phyloP scores from a whole-genome alignment of 2,888 invertebrate species.

The Epistrophella euchroma region DNA sequence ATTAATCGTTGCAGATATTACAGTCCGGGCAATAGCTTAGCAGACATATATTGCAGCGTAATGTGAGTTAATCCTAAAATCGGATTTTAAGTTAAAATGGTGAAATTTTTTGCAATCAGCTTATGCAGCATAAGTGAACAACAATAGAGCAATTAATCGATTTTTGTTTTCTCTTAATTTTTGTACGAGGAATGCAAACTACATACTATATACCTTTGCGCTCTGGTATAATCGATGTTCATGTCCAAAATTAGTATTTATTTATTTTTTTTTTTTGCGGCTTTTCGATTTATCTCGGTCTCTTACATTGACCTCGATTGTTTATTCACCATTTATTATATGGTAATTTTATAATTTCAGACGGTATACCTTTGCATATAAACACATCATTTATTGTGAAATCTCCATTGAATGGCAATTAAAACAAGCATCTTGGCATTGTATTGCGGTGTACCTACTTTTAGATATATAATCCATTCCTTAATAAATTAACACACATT shows the following conservation, averaged over 20 bases:
- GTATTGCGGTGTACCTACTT: conserved; percentile 30
- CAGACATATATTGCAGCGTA: conserved; percentile 43
- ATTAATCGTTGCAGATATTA: conserved; percentile 63
- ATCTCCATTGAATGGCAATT: conserved; percentile 61
- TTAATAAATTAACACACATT: conserved; percentile 16
- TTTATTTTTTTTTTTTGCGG: conserved; percentile 61
- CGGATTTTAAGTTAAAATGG: conserved; percentile 46
- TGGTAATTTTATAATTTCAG: conserved; percentile 39
- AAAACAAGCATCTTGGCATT: conserved; percentile 60
- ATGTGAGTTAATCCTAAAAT: conserved; percentile 48
- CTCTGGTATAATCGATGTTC: conserved; percentile 21
- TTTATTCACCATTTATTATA: conserved; percentile 36
- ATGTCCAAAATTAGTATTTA: conserved; percentile 57
- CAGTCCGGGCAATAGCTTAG: conserved; percentile 25
- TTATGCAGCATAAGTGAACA: conserved; percentile 26
- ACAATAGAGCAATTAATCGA: conserved; percentile 73
- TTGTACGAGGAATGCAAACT: conserved; percentile 23
- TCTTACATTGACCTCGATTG: conserved; percentile 71
- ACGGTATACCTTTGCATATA: conserved; percentile 15
- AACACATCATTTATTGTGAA: conserved; percentile 31
- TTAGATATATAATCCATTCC: conserved; percentile 3
- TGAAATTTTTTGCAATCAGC: conserved; percentile 58
- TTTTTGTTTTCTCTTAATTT: conserved; percentile 4
- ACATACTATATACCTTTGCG: not conserved
- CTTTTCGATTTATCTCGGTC: conserved; percentile 62